Conservation (phyloP, 1,140 invertebrate genomes). For the Cepaea nemoralis region DNA sequence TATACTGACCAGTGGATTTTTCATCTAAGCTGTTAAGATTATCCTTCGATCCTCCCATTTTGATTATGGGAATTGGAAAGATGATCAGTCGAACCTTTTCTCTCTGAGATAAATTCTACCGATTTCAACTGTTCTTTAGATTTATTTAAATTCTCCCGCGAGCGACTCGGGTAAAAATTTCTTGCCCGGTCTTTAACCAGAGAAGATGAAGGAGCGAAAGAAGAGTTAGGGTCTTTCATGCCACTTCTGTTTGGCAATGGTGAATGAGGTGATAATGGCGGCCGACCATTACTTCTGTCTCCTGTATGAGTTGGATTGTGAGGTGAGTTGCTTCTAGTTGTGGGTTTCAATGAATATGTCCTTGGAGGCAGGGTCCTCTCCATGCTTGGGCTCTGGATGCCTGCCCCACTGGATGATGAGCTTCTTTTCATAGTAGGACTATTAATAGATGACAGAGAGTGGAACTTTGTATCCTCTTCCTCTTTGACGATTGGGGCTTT, state of each 20-base stretch:
- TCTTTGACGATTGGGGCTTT: slow-evolving; percentile 58
- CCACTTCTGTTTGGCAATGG: slow-evolving; percentile 31
- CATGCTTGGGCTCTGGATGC: not conserved
- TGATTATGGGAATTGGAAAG: not conserved
- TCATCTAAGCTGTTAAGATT: not conserved
- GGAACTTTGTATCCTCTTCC: slow-evolving; percentile 49
- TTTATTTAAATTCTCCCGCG: slow-evolving; percentile 35
- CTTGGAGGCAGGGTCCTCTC: slow-evolving; percentile 26
- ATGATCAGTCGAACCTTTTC: not conserved
- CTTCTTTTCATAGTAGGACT: slow-evolving; percentile 55
- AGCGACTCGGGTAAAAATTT: slow-evolving; percentile 44
- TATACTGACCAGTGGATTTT: not conserved
- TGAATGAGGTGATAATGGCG: slow-evolving; percentile 22
- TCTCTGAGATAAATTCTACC: slow-evolving; percentile 7
- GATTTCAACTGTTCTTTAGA: slow-evolving; percentile 31
- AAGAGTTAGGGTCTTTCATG: not conserved
- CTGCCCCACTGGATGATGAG: not conserved
- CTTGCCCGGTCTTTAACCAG: slow-evolving; percentile 40
- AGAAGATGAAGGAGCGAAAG: slow-evolving; percentile 22
- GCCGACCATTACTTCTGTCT: not conserved
- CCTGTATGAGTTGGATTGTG: slow-evolving; percentile 1
- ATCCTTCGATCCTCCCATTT: not conserved
- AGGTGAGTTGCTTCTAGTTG: slow-evolving; percentile 12
- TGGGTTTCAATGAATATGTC: slow-evolving; percentile 17
- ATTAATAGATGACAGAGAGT: slow-evolving; percentile 44